Base-by-base conservation (phyloP, 2,797 vertebrate genomes). In the Babyrousa celebensis region DNA sequence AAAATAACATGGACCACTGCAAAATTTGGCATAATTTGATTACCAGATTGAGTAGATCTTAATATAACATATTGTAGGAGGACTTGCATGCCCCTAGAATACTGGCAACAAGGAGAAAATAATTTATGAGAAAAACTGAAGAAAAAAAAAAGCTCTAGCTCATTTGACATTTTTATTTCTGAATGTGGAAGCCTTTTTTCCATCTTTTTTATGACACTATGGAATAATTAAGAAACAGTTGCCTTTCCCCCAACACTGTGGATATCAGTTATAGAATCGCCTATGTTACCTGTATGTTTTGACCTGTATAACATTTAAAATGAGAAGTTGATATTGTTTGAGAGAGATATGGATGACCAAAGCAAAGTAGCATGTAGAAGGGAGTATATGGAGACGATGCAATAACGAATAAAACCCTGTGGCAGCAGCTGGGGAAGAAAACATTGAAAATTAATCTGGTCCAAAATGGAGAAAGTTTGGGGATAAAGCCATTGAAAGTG, bases 31-130 rank as follows among this genome's bases (percentile, higher is more conserved):
- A 96, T 94, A 80, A 96, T 75, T 95, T 77, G 20, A 95, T 96
- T 92, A 82, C 96, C 97, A 97, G 90, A 96, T 93, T 97, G 95
- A 94, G 72, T 63, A 72, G 12, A 91, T 94, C 85, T 97, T 97
- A 97, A 97, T 96, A 96, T 96, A 97, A 89, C 92, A 91, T 84
- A 72, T 40, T 89, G 88, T 94, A 77, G 94, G 85, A 96, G 94
- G 75, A 85, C 8, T 78, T 68, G 6, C 12, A 65, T 89, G 79
- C 62, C 91, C 86, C 83, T 89, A 56, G 70, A 87, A 62, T 80
- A 78, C 48, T 95, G 23, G 40, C 86, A 87, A 78, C 27, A 85
- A 58, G 67, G 36, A 70, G 83, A 97, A 95, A 92, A 96, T 95
- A 95, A 78, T 91, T 85, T 95, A 63, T 80, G 52, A 84, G 65